Conservation (phyloP, 1,140 invertebrate genomes). For the Trinorchestia longiramus region DNA sequence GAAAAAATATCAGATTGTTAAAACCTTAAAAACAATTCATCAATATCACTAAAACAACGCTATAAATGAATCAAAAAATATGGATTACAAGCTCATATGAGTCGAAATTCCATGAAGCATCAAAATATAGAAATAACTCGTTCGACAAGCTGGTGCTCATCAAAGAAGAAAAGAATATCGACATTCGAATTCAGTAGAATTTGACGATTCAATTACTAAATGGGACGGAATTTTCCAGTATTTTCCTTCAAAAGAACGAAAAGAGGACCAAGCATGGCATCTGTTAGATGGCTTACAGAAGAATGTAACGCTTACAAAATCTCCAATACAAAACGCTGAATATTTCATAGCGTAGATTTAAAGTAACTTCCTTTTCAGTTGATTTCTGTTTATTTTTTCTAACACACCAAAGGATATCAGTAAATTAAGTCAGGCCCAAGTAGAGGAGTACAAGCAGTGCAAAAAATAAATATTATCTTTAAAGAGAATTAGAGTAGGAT, state of each 20-base stretch:
- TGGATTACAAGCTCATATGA: neutral
- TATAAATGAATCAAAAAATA: neutral
- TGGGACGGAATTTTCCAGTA: neutral
- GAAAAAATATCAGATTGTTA: neutral
- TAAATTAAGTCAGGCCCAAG: too few species aligned
- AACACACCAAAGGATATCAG: too few species aligned
- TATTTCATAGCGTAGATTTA: too few species aligned
- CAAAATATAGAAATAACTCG: neutral
- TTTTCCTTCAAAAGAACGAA: neutral
- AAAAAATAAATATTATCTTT: too few species aligned
- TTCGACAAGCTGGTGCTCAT: neutral
- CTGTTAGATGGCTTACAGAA: too few species aligned
- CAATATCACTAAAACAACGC: neutral
- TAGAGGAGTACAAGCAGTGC: too few species aligned
- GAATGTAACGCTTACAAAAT: too few species aligned
- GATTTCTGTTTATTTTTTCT: too few species aligned
- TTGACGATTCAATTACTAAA: neutral
- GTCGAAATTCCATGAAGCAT: neutral
- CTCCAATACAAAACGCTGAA: too few species aligned
- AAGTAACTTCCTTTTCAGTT: too few species aligned
- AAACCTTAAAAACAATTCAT: neutral
- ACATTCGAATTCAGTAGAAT: neutral
- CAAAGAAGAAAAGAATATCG: neutral
- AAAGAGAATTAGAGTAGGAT: too few species aligned
- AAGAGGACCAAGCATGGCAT: too few species aligned